phyloP scores from a whole-genome alignment of 1,140 invertebrate genomes.

The Aporrectodea caliginosa region DNA sequence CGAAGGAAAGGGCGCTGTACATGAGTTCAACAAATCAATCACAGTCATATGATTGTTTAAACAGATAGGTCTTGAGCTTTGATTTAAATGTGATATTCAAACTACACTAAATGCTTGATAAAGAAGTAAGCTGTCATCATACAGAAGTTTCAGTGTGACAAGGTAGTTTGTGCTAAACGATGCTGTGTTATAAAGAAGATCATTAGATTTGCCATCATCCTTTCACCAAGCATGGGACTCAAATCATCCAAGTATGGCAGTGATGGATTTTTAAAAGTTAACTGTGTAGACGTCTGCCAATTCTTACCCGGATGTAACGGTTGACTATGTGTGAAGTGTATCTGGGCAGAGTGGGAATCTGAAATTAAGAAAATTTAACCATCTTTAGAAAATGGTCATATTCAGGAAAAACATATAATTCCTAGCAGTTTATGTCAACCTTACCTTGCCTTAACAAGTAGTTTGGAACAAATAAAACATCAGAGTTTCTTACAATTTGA shows the following conservation, averaged over 20 bases:
- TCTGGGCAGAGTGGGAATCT: slow-evolving; percentile 76
- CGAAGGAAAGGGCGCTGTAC: too few species aligned
- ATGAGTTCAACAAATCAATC: too few species aligned
- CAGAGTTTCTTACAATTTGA: neutral
- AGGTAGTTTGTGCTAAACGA: neutral
- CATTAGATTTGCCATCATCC: too few species aligned
- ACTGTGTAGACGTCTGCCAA: neutral
- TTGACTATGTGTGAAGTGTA: slow-evolving; percentile 84
- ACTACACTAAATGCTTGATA: neutral
- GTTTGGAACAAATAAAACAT: neutral
- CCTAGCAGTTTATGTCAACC: neutral
- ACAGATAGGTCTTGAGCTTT: too few species aligned
- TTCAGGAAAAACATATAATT: neutral
- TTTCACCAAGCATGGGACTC: too few species aligned
- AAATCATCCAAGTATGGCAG: neutral
- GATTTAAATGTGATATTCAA: too few species aligned
- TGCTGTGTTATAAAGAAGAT: neutral
- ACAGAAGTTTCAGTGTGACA: neutral
- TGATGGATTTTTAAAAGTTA: neutral
- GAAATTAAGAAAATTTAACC: neutral
- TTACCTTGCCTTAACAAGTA: neutral
- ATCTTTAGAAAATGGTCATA: neutral
- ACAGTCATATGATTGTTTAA: too few species aligned
- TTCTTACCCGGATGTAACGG: slow-evolving; percentile 76
- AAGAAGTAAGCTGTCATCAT: neutral